phyloP scores from a whole-genome alignment of 2,113 vertebrate genomes.

The Uropsilus gracilis region DNA sequence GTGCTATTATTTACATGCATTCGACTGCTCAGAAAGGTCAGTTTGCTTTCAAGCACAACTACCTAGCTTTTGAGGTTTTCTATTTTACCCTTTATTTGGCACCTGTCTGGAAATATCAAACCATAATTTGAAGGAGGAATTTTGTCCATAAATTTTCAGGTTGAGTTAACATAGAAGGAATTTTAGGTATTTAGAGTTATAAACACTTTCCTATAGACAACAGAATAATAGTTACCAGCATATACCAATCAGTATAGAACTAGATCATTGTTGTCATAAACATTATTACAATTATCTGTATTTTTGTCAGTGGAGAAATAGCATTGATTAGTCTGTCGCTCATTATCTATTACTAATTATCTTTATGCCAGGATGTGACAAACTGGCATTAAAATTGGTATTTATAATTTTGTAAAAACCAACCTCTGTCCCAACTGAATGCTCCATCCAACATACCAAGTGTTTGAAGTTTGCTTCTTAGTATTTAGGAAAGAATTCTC shows the following conservation, averaged over 20 bases:
- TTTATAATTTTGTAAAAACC: background rate
- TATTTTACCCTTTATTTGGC: background rate
- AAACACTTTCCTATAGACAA: background rate
- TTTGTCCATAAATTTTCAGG: background rate
- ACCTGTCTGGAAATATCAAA: background rate
- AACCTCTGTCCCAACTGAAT: background rate
- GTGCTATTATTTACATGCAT: too few species aligned
- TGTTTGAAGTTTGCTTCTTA: background rate
- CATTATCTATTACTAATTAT: background rate
- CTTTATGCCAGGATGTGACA: background rate
- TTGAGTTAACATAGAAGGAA: background rate
- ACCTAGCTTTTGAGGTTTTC: background rate
- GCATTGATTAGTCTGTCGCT: background rate
- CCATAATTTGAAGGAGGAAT: background rate
- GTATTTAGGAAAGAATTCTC: conserved; percentile 11
- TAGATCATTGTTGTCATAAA: background rate
- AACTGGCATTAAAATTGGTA: background rate
- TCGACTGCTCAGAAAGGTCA: background rate
- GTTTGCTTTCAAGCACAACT: background rate
- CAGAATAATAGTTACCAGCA: background rate
- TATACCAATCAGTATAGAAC: background rate
- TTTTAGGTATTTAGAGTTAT: background rate
- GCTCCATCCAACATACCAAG: background rate
- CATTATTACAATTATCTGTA: background rate
- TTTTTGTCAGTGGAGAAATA: background rate